Base-by-base conservation (phyloP, 1,140 invertebrate genomes). In the Oscheius sp. region DNA sequence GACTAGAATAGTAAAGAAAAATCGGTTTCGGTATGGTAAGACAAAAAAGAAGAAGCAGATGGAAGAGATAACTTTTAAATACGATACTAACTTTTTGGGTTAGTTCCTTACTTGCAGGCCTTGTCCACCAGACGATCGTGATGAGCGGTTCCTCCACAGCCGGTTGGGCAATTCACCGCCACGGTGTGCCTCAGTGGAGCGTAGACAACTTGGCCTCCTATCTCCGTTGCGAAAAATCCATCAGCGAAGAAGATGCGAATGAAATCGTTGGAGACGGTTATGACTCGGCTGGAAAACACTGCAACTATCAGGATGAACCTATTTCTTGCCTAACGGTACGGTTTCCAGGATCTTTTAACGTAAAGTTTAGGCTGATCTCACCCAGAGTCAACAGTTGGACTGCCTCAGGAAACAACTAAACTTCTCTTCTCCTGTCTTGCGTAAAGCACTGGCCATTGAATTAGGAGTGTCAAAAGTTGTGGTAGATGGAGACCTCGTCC, bases 381-480 rank as follows among this genome's bases (percentile, higher is more conserved):
- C 55, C 2, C 55, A 58, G 3, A 34, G 64, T 15, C 73, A 83
- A 38, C 73, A 82, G 61, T 35, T 83, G 20, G 66, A 67, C 18
- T 83, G 82, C 61, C 82, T 83, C 45, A 67, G 80, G 23, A 78
- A 80, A 31, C 75, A 82, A 63, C 66, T 84, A 2, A 84, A 84
- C 59, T 83, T 83, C 38, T 76, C 78, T 13, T 74, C 74, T 18
- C 78, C 80, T n/a, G 36, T 84, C 2, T 83, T 83, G 73, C 59
- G 82, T 45, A 68, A 78, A 32, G 82, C 83, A 23, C 59, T 83
- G 0, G 74, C 82, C 38, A 77, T 74, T 26, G 82, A 83, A 78
- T 68, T 84, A 4, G 80, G 82, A 10, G 83, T 83, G 7, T 84
- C 82, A 18, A 84, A 84, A 75, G 82, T 84, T 78, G 73, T 83